Evolutionary conservation across 2,113 vertebrate species (phyloP), one percentile per base, ranked within the genome.

Genomic region (Misgurnus anguillicaudatus): DNA sequence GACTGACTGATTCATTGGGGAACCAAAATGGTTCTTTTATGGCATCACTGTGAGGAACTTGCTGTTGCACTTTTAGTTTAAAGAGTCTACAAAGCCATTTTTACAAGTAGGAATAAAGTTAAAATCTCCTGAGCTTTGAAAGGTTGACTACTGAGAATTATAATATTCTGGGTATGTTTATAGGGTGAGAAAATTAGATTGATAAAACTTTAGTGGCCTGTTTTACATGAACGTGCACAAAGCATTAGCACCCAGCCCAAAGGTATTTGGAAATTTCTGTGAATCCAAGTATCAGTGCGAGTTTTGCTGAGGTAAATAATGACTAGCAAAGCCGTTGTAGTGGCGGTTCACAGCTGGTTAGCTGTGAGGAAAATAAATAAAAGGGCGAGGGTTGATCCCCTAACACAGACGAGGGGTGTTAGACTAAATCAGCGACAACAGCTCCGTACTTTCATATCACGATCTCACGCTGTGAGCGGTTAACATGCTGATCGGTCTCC

Each of bases 391-490:
- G 87, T 78, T 86, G 82, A 89, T 87, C 83, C 80, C 84, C 75
- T 45, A 85, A 86, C 89, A 87, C 85, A 9, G 64, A 82, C 81
- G 79, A 88, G 77, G 88, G 89, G 85, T 90, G 93, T 86, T 90
- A 85, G 88, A 85, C 83, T 84, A 91, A 94, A 94, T 91, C 89
- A 92, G 94, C 94, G 90, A 92, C 92, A 92, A 91, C 89, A 77
- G 75, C 91, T 89, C 87, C 90, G 86, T 9, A 89, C 90, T 92
- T 87, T 91, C 93, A 90, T 91, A 94, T 91, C 93, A 92, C 86
- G 86, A 88, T 91, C 87, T 90, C 95, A 90, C 45, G 94, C 95
- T 95, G 95, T 92, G 94, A 91, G 89, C 89, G 92, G 94, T 94
- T 92, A 95, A 94, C 90, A 94, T 93, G 91, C 91, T 92, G 92